A percentile compares a stretch with the other conserved stretches of the same genome.
Conservation (phyloP, 2,113 vertebrate genomes). For the Lutjanus erythropterus region DNA sequence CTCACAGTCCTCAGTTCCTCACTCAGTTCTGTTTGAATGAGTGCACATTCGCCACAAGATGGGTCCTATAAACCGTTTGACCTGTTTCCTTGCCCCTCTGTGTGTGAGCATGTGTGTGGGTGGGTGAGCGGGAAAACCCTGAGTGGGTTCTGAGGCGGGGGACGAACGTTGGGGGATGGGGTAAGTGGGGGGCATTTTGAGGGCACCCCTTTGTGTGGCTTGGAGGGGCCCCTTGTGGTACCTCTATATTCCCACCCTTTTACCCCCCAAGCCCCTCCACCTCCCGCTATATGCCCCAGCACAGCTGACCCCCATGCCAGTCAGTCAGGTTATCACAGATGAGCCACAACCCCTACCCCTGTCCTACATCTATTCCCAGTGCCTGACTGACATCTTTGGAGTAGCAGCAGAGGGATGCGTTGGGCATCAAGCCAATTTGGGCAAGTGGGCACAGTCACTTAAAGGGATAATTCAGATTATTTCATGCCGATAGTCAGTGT, state of each 20-base stretch:
- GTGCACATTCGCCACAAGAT: slow-evolving; percentile 81
- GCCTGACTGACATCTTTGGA: slow-evolving; percentile 42
- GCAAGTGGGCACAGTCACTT: slow-evolving; percentile 44
- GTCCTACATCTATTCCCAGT: slow-evolving; percentile 17
- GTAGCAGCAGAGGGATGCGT: slow-evolving; percentile 34
- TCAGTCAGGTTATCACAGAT: slow-evolving; percentile 60
- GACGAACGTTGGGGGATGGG: slow-evolving; percentile 56
- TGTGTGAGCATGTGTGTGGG: slow-evolving; percentile 60
- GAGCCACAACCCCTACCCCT: slow-evolving; percentile 39
- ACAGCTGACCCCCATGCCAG: slow-evolving; percentile 76
- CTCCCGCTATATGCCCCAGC: slow-evolving; percentile 45
- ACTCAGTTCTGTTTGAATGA: slow-evolving; percentile 80
- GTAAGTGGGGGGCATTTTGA: slow-evolving; percentile 72
- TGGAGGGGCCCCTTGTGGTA: slow-evolving; percentile 72
- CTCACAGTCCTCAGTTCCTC: slow-evolving; percentile 75
- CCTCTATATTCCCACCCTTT: slow-evolving; percentile 71
- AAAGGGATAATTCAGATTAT: no score
- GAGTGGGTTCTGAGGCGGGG: slow-evolving; percentile 67
- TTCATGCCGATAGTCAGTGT: no score
- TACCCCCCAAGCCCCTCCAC: slow-evolving; percentile 29
- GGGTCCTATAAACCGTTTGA: slow-evolving; percentile 82
- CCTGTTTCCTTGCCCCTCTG: slow-evolving; percentile 77
- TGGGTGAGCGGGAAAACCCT: slow-evolving; percentile 63
- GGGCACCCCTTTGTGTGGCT: slow-evolving; percentile 80
- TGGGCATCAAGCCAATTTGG: slow-evolving; percentile 57